A percentile compares a stretch with the other conserved stretches of the same genome.
Conservation (phyloP, 2,888 invertebrate species). For the Rutpela maculata region DNA sequence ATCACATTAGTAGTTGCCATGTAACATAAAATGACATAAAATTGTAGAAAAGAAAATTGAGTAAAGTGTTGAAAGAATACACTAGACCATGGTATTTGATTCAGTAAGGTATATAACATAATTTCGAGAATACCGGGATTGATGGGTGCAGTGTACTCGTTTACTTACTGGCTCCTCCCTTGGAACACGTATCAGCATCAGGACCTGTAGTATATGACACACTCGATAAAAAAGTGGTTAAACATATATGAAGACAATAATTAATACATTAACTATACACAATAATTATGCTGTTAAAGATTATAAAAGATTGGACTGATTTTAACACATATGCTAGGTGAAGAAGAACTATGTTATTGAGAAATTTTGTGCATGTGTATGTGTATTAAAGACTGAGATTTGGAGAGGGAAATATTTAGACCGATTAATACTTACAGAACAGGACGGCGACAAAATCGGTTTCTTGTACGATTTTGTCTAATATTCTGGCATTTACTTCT, state of each 20-base stretch:
- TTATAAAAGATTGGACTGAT: not conserved
- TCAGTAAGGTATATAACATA: constrained; percentile 11
- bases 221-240: constrained; percentile 57
- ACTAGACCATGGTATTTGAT: not conserved
- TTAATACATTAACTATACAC: constrained; percentile 6
- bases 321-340: constrained; percentile 13
- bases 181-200: constrained; percentile 77
- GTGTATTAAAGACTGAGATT: not conserved
- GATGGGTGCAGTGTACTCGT: constrained; percentile 27
- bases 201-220: constrained; percentile 74
- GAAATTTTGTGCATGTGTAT: constrained; percentile 30
- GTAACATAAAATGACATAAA: too few species aligned
- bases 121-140: constrained; percentile 23
- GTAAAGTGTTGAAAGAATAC: too few species aligned
- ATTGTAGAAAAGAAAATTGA: too few species aligned
- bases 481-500: constrained; percentile 94
- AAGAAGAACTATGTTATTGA: constrained; percentile 9
- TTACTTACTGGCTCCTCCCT: constrained; percentile 79
- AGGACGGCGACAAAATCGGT: constrained; percentile 94
- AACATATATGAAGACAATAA: constrained; percentile 20
- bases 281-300: constrained; percentile 13
- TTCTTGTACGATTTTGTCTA: constrained; percentile 92
- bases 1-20: too few species aligned
- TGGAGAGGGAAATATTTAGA: not conserved
- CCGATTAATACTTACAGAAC: constrained; percentile 87